Base-by-base conservation (phyloP, 1,140 invertebrate species). In the Drosophila serrata region DNA sequence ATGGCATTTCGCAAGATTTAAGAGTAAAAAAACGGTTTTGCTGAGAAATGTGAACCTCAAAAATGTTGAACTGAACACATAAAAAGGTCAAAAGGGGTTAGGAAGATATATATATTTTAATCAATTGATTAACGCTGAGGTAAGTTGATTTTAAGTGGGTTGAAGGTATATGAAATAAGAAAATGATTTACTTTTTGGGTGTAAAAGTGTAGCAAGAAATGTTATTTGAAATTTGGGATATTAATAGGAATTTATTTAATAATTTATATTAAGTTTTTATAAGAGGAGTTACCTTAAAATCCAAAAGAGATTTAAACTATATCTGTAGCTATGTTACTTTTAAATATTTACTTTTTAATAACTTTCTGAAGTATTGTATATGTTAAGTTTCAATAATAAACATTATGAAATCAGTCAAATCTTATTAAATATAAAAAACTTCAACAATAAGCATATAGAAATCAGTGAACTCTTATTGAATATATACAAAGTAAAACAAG, bases 1-100 rank as follows among this genome's bases (percentile, higher is more conserved):
- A 63, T 58, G 65, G 51, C 68, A 61, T 73, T 73, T 73, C 5
- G 55, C 53, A 57, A 72, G 68, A 72, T 72, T 72, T 72, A 72
- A 70, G 68, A 72, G 64, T 17, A 63, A 22, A 56, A 46, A 46
- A 39, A 37, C 15, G 27, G 62, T 43, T 43, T 63, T 33, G 42
- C 22, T 12, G 61, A 15, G 24, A 31, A 63, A 64, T 64, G 37
- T 37, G 46, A 65, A 53, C 33, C 64, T 15, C 24, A 46, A 33
- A 46, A 70, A 57, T 57, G 63, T 57, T 33, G 11, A 35, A 6
- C 43, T 5, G 31, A 35, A 33, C 29, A 22, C 46, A 65, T 68
- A 67, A 31, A 76, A 76, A 76, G 46, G 62, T 76, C 51, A 76
- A 24, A 24, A 17, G 72, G 19, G 61, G 39, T 75, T 48, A 22